phyloP scores from a whole-genome alignment of 2,797 vertebrate genomes.

The Parotocinclus haroldoi region DNA sequence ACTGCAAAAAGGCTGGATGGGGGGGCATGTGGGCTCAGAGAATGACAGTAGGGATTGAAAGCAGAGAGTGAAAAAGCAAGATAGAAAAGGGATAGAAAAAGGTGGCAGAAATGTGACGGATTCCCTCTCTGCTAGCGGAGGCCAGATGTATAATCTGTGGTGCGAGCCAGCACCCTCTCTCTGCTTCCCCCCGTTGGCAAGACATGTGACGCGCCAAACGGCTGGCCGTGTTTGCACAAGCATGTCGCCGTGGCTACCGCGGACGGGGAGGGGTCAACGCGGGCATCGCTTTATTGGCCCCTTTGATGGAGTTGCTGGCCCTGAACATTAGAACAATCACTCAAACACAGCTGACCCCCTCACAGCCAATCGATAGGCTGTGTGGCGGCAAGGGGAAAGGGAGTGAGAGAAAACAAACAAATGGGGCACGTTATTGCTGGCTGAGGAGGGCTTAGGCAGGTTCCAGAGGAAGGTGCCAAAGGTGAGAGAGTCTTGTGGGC shows the following conservation, averaged over 20 bases:
- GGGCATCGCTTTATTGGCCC: constrained; percentile 67
- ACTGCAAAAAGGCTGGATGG: constrained; percentile 65
- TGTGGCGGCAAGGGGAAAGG: constrained; percentile 44
- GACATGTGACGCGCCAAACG: constrained; percentile 43
- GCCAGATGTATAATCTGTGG: constrained; percentile 71
- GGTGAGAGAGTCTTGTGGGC: constrained; percentile 77
- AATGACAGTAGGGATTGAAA: constrained; percentile 54
- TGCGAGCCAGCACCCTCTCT: constrained; percentile 54
- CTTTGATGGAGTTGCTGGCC: constrained; percentile 61
- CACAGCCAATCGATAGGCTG: constrained; percentile 70
- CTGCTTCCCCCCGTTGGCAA: constrained; percentile 55
- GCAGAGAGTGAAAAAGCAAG: constrained; percentile 41
- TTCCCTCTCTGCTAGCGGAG: constrained; percentile 65
- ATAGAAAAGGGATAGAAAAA: constrained; percentile 54
- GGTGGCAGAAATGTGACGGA: constrained; percentile 70
- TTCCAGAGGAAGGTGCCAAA: constrained; percentile 73
- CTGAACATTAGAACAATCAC: constrained; percentile 71
- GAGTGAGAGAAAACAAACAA: constrained; percentile 51
- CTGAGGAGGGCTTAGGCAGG: constrained; percentile 59
- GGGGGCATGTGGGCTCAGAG: constrained; percentile 57
- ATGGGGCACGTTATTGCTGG: constrained; percentile 50
- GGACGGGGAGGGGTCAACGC: constrained; percentile 61
- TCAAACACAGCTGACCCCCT: constrained; percentile 69
- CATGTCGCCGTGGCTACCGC: constrained; percentile 64
- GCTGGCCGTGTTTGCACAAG: constrained; percentile 67